Conservation (phyloP, 2,797 vertebrate genomes). For the Botia almorhae region DNA sequence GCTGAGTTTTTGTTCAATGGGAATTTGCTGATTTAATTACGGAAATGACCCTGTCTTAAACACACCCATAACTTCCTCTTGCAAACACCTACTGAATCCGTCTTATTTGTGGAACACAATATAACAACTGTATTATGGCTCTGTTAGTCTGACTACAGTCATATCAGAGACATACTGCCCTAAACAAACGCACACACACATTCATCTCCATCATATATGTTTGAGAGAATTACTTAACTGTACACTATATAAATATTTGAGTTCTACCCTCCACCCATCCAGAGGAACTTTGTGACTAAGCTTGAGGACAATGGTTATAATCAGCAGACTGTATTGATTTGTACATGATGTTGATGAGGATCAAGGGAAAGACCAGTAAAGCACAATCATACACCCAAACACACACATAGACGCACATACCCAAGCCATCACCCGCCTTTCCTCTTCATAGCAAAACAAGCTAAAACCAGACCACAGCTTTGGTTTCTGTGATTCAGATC, state of each 20-base stretch:
- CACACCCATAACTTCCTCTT: background rate
- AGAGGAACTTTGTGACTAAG: conserved; percentile 23
- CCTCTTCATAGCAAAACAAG: conserved; percentile 55
- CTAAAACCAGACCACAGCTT: conserved; percentile 55
- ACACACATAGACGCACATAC: conserved; percentile 20
- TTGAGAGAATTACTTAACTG: background rate
- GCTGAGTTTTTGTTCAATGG: too few relatives aligned
- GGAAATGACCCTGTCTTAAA: background rate
- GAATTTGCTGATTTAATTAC: too few relatives aligned
- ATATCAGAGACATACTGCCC: background rate
- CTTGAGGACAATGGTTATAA: conserved; percentile 27
- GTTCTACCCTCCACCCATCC: too few relatives aligned
- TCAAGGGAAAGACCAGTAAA: conserved; percentile 34
- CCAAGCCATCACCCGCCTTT: conserved; percentile 57
- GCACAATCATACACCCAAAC: conserved; percentile 13
- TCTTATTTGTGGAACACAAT: too few relatives aligned
- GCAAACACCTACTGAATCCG: background rate
- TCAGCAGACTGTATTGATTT: conserved; percentile 45
- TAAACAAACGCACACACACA: conserved; percentile 3
- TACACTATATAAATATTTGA: too few relatives aligned
- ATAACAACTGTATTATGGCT: too few relatives aligned
- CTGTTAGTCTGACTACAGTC: background rate
- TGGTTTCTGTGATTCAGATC: conserved; percentile 39
- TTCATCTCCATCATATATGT: conserved; percentile 11
- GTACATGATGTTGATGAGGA: conserved; percentile 41